Percentiles rank a stretch among this genome's conserved stretches.
Evolutionary conservation across 1,140 invertebrate species (phyloP).

Genomic region (Pectinophora gossypiella): DNA sequence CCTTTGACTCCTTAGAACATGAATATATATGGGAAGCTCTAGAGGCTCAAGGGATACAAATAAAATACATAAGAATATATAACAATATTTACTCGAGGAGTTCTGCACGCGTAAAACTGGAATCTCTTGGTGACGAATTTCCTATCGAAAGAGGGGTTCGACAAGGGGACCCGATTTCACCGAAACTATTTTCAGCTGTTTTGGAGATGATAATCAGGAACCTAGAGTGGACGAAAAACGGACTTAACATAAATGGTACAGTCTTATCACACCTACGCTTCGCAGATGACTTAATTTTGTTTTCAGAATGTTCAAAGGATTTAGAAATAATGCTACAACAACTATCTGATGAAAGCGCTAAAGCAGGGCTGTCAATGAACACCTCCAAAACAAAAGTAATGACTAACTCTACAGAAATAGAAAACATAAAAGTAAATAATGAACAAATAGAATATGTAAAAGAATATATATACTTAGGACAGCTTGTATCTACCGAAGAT

Average conservation of each 20-base stretch:
- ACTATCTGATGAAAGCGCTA: too few species aligned
- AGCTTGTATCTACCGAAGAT: too few species aligned
- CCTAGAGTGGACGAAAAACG: conserved; percentile 23
- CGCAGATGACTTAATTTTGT: too few species aligned
- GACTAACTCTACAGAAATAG: too few species aligned
- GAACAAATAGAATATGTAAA: too few species aligned
- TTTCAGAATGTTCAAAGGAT: too few species aligned
- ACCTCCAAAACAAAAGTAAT: too few species aligned
- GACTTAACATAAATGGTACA: conserved; percentile 34
- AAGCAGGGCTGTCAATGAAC: too few species aligned
- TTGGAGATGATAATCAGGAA: conserved; percentile 26
- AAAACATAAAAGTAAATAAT: too few species aligned
- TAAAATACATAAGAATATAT: conserved; percentile 11
- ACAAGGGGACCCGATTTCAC: conserved; percentile 35
- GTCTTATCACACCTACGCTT: too few species aligned
- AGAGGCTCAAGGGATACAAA: conserved; percentile 6
- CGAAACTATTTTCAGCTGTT: conserved; percentile 30
- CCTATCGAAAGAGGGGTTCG: conserved; percentile 34
- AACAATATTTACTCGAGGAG: conserved; percentile 14
- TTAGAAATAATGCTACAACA: too few species aligned
- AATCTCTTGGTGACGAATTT: conserved; percentile 22
- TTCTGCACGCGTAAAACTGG: conserved; percentile 9
- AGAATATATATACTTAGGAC: too few species aligned
- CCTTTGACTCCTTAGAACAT: conserved; percentile 16
- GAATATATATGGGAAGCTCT: conserved; percentile 10